Evolutionary conservation across 2,888 invertebrate species (phyloP).

Genomic region (Idaea aversata): DNA sequence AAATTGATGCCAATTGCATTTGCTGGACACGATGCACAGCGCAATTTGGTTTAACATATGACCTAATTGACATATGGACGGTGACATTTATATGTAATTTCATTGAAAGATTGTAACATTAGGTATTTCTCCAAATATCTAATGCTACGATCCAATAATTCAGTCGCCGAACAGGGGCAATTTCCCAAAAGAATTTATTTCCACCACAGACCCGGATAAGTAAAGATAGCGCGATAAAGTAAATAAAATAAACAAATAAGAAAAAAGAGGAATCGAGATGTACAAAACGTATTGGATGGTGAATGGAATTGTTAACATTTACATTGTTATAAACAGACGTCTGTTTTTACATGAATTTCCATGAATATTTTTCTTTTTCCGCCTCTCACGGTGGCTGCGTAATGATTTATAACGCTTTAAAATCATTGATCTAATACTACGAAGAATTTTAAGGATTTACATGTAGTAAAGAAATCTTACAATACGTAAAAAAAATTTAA

Average conservation of each 20-base stretch:
- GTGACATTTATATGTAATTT: neutral
- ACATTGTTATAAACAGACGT: conserved; percentile 31
- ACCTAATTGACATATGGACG: too few species aligned
- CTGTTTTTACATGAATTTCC: neutral
- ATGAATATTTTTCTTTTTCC: neutral
- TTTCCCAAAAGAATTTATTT: conserved; percentile 16
- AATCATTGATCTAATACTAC: too few species aligned
- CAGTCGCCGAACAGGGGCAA: neutral
- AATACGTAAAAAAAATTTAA: too few species aligned
- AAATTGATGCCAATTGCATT: too few species aligned
- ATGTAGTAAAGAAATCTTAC: too few species aligned
- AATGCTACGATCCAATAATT: neutral
- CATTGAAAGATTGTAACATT: neutral
- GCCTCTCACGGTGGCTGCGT: neutral
- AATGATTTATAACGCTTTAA: neutral
- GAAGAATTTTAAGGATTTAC: too few species aligned
- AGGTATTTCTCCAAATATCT: too few species aligned
- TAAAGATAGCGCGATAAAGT: conserved; percentile 26
- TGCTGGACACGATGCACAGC: too few species aligned
- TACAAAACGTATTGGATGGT: conserved; percentile 28
- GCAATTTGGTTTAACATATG: too few species aligned
- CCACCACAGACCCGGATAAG: conserved; percentile 21
- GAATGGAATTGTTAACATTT: conserved; percentile 35
- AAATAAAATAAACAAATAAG: conserved; percentile 32
- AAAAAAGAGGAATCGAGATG: conserved; percentile 25